Evolutionary conservation across 2,888 invertebrate species (phyloP).

Genomic region (Phaedon cochleariae): DNA sequence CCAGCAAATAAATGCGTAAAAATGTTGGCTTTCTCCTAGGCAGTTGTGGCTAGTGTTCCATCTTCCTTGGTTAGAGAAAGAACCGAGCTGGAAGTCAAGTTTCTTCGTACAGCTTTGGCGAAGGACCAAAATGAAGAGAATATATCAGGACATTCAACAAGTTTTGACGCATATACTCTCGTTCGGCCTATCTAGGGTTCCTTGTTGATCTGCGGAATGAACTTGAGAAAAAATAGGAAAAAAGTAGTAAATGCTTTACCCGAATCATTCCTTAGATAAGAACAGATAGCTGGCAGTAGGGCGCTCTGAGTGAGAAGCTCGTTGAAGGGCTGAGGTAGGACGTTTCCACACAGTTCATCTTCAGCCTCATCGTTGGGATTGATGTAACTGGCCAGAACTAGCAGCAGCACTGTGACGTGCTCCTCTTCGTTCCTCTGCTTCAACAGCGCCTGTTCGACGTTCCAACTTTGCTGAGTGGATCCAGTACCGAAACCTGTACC

Average conservation of each 20-base stretch:
- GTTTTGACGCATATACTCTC: too few relatives aligned
- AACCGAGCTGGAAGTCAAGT: too few relatives aligned
- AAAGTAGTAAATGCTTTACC: slow-evolving; percentile 64
- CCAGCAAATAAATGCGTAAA: too few relatives aligned
- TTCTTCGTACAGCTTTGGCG: too few relatives aligned
- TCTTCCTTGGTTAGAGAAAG: too few relatives aligned
- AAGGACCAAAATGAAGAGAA: too few relatives aligned
- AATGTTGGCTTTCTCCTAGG: too few relatives aligned
- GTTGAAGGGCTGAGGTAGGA: slow-evolving; percentile 75
- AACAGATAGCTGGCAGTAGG: slow-evolving; percentile 86
- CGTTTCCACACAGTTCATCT: slow-evolving; percentile 60
- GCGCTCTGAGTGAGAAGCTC: slow-evolving; percentile 84
- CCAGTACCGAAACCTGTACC: slow-evolving; percentile 94
- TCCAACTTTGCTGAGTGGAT: slow-evolving; percentile 95
- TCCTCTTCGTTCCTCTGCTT: slow-evolving; percentile 92
- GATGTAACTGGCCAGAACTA: slow-evolving; percentile 89
- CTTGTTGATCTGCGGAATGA: too few relatives aligned
- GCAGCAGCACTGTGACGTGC: slow-evolving; percentile 78
- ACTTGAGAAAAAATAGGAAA: too few relatives aligned
- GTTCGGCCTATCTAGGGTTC: too few relatives aligned
- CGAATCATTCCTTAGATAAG: slow-evolving; percentile 92
- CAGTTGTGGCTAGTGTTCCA: too few relatives aligned
- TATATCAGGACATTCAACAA: too few relatives aligned
- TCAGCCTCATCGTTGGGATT: slow-evolving; percentile 72
- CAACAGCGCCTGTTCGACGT: slow-evolving; percentile 92